Evolutionary conservation across 2,797 vertebrate species (phyloP), one percentile per base, ranked within the genome.

Genomic region (Meriones psammophilus): DNA sequence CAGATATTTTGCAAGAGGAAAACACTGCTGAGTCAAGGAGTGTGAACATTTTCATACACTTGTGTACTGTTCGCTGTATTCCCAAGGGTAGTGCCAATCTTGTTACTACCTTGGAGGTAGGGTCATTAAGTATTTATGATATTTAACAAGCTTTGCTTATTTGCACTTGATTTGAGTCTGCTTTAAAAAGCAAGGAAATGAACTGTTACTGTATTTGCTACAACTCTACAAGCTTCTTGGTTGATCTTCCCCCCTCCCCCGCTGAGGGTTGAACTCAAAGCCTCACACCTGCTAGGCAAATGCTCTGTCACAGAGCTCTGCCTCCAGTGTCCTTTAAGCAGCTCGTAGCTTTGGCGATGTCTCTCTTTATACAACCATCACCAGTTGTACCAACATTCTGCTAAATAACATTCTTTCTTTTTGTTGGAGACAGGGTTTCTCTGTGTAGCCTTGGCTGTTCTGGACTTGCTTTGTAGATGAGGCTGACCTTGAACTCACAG

Each of bases 111-210:
- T 91, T 78, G 86, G 58, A 60, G 2, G 36, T 42, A 28, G 50
- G 42, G 89, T 81, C 50, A 58, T 56, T 89, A 54, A n/a, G 8
- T 93, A 80, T 88, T 93, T 85, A 90, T 42, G 76, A 36, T 83
- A 26, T 73, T 77, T 96, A 86, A 73, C 62, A 90, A 88, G 73
- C 64, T 89, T 94, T 77, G 42, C 36, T 95, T 64, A 64, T 88
- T 74, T 88, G 39, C 79, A 95, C 81, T 96, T 94, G 77, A 94
- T 80, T 92, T 86, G 58, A 94, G 89, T n/a, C 24, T 58, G 5
- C 8, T 79, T 96, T 94, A 68, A 78, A 83, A 30, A 95, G 26
- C 62, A 79, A 50, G 56, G 54, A 93, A 60, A 71, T 71, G 54
- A 91, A 56, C 42, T 95, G 84, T 71, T n/a, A 89, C 85, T 62